Conservation (phyloP, 2,797 vertebrate species). For the Falco biarmicus region DNA sequence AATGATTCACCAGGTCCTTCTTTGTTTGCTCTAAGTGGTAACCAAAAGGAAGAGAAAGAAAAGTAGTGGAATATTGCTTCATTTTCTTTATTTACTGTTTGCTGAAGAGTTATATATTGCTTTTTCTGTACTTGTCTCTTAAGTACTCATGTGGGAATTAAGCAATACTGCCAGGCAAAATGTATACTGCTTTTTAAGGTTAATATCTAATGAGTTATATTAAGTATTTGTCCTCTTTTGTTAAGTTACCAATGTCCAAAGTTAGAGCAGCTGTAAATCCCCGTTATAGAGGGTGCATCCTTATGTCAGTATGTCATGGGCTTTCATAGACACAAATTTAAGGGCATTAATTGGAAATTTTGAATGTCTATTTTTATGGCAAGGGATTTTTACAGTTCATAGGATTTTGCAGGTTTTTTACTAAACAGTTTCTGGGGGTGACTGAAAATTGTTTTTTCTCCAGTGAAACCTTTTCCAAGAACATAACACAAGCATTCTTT, state of each 20-base stretch:
- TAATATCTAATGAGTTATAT: background rate
- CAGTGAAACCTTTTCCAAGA: background rate
- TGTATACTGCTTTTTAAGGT: background rate
- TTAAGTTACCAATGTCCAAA: background rate
- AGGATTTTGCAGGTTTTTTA: background rate
- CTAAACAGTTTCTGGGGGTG: background rate
- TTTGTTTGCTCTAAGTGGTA: background rate
- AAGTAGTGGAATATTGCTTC: background rate
- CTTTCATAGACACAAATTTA: background rate
- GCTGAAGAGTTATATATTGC: background rate
- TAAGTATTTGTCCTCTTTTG: background rate
- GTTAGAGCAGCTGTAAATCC: background rate
- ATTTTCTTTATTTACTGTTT: background rate
- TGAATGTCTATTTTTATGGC: background rate
- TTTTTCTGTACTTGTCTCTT: background rate
- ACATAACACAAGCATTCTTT: background rate
- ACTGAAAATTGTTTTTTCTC: background rate
- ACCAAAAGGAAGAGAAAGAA: background rate
- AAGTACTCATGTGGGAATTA: background rate
- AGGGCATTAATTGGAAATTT: background rate
- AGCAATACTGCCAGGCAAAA: background rate
- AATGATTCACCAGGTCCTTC: background rate
- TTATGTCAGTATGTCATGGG: background rate
- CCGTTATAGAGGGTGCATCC: background rate
- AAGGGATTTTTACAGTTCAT: background rate